phyloP scores from a whole-genome alignment of 2,888 invertebrate genomes.

The Hydrotaea diabolus region DNA sequence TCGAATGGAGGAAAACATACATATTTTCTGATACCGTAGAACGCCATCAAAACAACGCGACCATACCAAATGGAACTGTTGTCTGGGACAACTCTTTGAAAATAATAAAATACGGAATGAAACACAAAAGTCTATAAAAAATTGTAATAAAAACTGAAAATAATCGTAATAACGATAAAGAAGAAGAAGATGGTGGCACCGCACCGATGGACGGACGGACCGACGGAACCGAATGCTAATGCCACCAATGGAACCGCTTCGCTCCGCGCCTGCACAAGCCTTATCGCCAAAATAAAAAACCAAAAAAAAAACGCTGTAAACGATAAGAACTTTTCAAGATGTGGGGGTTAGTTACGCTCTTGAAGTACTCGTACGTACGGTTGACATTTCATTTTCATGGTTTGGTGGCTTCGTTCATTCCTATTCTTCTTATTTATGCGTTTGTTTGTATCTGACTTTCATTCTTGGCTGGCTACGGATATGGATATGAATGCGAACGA shows the following conservation, averaged over 20 bases:
- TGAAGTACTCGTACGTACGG: not conserved
- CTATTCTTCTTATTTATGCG: conserved; percentile 1
- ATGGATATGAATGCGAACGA: not conserved
- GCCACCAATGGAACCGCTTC: conserved; percentile 10
- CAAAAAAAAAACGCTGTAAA: conserved; percentile 45
- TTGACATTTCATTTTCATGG: conserved; percentile 57
- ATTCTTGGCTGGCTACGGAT: not conserved
- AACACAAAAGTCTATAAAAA: conserved; percentile 33
- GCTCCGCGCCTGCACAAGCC: conserved; percentile 42
- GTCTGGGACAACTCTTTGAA: conserved; percentile 22
- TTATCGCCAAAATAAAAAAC: conserved; percentile 41
- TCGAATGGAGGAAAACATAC: conserved; percentile 11
- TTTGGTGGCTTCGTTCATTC: conserved; percentile 35
- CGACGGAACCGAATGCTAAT: conserved; percentile 46
- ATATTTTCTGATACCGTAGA: not conserved
- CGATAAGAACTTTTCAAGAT: conserved; percentile 60
- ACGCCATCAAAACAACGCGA: conserved; percentile 12
- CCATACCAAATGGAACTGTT: conserved; percentile 20
- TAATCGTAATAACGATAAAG: conserved; percentile 61
- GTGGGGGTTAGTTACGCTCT: not conserved
- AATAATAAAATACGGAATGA: conserved; percentile 22
- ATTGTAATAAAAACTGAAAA: conserved; percentile 58
- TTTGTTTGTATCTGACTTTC: conserved; percentile 19
- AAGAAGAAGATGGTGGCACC: conserved; percentile 18
- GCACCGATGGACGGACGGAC: conserved; percentile 36